Conservation (phyloP, 2,888 invertebrate species). For the Chrysolina haemoptera region DNA sequence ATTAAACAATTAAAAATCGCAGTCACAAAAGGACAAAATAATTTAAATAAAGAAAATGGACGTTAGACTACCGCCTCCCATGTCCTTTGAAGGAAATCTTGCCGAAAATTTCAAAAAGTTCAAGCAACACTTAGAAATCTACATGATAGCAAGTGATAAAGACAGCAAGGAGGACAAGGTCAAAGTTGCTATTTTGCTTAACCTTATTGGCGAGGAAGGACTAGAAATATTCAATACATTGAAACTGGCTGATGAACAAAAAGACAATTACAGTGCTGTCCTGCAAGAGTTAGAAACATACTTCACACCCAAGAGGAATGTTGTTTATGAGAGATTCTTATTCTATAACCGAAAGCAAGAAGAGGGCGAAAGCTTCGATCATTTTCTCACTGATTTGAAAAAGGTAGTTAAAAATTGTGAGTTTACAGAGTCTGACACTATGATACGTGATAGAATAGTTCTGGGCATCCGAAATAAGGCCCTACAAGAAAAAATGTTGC, state of each 20-base stretch:
- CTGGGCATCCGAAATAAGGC: background rate
- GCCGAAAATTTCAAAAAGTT: slow-evolving; percentile 25
- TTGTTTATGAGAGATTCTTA: background rate
- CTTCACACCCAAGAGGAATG: slow-evolving; percentile 24
- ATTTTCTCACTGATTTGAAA: slow-evolving; percentile 23
- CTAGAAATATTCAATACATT: slow-evolving; percentile 22
- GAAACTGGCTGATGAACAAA: background rate
- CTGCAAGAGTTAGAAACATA: background rate
- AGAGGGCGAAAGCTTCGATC: slow-evolving; percentile 21
- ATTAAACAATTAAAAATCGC: background rate
- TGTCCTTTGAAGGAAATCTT: background rate
- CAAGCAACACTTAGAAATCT: slow-evolving; percentile 17
- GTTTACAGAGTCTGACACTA: background rate
- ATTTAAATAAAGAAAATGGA: background rate
- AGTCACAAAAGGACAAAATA: background rate
- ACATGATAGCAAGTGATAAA: slow-evolving; percentile 16
- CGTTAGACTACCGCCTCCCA: no score
- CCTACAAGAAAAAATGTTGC: background rate
- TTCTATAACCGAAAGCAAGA: slow-evolving; percentile 22
- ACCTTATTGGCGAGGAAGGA: no score
- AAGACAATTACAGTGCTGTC: background rate
- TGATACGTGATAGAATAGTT: background rate
- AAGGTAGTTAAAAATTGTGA: slow-evolving; percentile 7
- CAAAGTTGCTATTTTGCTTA: slow-evolving; percentile 16
- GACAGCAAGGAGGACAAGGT: background rate